Percentiles rank a stretch among this genome's conserved stretches.
Evolutionary conservation across 2,113 vertebrate genomes (phyloP).

Genomic region (Coturnix japonica): DNA sequence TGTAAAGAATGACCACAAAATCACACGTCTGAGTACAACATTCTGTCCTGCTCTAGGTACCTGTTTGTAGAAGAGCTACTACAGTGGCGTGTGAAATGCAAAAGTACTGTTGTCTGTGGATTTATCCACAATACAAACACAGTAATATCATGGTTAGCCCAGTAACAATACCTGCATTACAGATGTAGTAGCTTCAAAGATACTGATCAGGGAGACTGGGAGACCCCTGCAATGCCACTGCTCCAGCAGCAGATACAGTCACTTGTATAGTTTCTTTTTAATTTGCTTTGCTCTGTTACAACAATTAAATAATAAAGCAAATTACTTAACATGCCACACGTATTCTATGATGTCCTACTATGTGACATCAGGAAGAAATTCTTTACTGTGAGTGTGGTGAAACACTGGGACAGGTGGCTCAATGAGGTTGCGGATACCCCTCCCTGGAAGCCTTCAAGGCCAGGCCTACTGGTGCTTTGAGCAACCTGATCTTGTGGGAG

Average conservation of each 20-base stretch:
- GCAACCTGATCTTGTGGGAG: no score
- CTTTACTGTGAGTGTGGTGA: no score
- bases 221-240: background rate
- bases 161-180: background rate
- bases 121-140: background rate
- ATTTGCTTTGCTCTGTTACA: background rate
- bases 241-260: background rate
- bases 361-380: no score
- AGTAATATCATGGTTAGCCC: background rate
- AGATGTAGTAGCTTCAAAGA: background rate
- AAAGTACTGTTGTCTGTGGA: background rate
- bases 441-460: no score
- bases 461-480: no score
- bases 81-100: background rate
- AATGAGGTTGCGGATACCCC: no score
- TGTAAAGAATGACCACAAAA: background rate
- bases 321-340: background rate
- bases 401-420: no score
- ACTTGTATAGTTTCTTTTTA: background rate
- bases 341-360: background rate
- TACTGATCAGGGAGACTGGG: background rate
- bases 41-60: background rate
- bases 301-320: background rate
- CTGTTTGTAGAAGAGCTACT: background rate
- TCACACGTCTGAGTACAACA: rapidly evolving